These are phyloP conservation scores for Myripristis jacobus DNA, from an alignment of 2,797 vertebrate genomes.

Conservation along the genomic window DNA sequence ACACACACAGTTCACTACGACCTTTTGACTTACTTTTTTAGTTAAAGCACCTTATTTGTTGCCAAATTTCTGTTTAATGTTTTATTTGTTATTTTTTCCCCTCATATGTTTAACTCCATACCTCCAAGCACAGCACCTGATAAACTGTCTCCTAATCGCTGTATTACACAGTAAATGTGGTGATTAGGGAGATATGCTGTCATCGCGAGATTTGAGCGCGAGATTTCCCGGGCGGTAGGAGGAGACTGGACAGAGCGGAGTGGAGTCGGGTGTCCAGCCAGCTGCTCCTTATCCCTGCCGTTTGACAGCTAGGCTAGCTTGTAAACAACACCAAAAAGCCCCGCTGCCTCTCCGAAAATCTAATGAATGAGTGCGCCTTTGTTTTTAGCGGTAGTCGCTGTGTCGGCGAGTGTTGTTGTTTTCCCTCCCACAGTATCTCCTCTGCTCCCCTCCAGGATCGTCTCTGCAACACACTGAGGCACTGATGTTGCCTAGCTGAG, in stretches of 20 bases:
- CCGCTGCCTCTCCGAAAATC: not conserved
- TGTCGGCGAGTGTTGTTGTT: conserved; percentile 1
- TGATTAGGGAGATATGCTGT: not conserved
- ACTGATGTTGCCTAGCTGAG: conserved; percentile 62
- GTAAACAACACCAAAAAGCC: conserved; percentile 33
- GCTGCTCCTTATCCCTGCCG: conserved; percentile 15
- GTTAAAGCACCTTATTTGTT: no score
- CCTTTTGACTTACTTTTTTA: no score
- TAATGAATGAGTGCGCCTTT: conserved; percentile 47
- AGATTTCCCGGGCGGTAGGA: conserved; percentile 65
- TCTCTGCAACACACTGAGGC: conserved; percentile 37
- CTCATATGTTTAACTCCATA: no score
- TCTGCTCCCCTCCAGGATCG: conserved; percentile 20
- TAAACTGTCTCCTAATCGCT: no score
- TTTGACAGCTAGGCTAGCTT: conserved; percentile 46
- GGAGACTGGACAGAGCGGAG: conserved; percentile 68
- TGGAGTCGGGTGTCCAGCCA: conserved; percentile 46
- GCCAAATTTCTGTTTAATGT: no score
- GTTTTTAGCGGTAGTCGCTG: not conserved
- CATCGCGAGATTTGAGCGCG: conserved; percentile 76
- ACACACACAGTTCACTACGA: no score
- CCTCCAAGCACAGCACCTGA: no score
- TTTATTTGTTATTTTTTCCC: no score
- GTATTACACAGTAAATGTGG: not conserved
- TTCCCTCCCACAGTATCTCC: not conserved